Percentiles rank a stretch among this genome's conserved stretches.
phyloP scores from a whole-genome alignment of 2,888 invertebrate genomes.

The Agapostemon virescens region DNA sequence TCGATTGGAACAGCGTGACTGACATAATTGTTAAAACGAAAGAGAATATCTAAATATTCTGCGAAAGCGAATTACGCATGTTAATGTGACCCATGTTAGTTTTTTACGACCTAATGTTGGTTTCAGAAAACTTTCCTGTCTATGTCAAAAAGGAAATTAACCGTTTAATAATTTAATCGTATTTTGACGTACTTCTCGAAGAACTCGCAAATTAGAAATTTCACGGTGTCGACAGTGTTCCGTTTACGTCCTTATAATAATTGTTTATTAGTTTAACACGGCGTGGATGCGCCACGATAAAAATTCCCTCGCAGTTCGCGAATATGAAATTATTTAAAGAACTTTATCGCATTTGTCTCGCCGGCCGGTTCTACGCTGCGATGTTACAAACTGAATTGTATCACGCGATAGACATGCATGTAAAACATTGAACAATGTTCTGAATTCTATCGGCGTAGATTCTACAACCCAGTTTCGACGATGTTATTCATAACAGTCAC shows the following conservation, averaged over 20 bases:
- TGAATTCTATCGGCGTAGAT: constrained; percentile 23
- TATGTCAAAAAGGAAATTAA: no score
- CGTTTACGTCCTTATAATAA: background rate
- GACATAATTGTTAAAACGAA: no score
- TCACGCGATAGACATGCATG: constrained; percentile 26
- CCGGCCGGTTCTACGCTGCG: background rate
- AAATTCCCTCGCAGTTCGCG: background rate
- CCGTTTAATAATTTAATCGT: background rate
- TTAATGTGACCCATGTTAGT: no score
- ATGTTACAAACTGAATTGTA: constrained; percentile 26
- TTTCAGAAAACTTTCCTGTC: no score
- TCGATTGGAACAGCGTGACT: background rate
- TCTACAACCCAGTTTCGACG: constrained; percentile 27
- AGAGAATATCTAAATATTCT: no score
- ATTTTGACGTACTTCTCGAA: background rate
- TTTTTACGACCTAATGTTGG: no score
- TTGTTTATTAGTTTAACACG: background rate
- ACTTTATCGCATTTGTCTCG: constrained; percentile 4
- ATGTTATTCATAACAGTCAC: constrained; percentile 27
- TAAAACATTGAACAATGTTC: constrained; percentile 25
- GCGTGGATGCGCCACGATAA: background rate
- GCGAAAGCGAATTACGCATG: no score
- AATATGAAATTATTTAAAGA: constrained; percentile 23
- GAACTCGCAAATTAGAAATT: no score
- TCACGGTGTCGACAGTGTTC: background rate